These are phyloP conservation scores for Baccha elongata DNA, from an alignment of 2,888 invertebrate species.

Conservation along the genomic window DNA sequence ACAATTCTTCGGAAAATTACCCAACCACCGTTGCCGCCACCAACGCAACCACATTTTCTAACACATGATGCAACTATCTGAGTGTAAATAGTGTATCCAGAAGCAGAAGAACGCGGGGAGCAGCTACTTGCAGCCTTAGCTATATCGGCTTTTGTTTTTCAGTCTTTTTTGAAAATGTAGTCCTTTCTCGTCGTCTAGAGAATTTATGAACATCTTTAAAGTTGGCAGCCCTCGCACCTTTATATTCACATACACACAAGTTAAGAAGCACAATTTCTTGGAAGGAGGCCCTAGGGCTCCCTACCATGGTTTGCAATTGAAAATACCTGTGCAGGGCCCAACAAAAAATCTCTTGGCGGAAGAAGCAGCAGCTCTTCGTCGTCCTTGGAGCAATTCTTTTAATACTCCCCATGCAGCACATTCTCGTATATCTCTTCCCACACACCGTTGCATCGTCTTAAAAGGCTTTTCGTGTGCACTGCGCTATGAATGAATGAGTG, in stretches of 20 bases:
- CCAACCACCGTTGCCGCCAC: slow-evolving; percentile 33
- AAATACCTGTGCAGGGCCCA: slow-evolving; percentile 62
- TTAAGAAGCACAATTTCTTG: background rate
- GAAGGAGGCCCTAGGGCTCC: slow-evolving; percentile 43
- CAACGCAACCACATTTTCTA: slow-evolving; percentile 29
- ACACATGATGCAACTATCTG: slow-evolving; percentile 65
- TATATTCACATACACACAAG: slow-evolving; percentile 3
- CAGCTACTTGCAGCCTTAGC: slow-evolving; percentile 7
- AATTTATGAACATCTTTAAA: slow-evolving; percentile 72
- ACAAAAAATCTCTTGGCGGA: slow-evolving; percentile 49
- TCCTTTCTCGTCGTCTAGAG: slow-evolving; percentile 61
- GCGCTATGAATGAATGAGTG: slow-evolving; percentile 71
- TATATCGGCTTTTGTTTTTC: slow-evolving; percentile 35
- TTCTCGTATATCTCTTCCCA: slow-evolving; percentile 58
- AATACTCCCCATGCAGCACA: slow-evolving; percentile 60
- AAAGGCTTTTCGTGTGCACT: slow-evolving; percentile 72
- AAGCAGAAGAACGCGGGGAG: slow-evolving; percentile 7
- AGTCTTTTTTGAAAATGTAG: slow-evolving; percentile 49
- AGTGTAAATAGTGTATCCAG: slow-evolving; percentile 61
- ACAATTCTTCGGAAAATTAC: slow-evolving; percentile 71
- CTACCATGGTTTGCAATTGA: slow-evolving; percentile 66
- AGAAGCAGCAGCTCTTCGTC: slow-evolving; percentile 47
- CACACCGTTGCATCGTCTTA: slow-evolving; percentile 55
- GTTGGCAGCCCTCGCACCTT: slow-evolving; percentile 40
- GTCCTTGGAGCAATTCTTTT: slow-evolving; percentile 69